Percentiles rank a stretch among this genome's conserved stretches.
Evolutionary conservation across 2,113 vertebrate genomes (phyloP).

Genomic region (Etia nguti): DNA sequence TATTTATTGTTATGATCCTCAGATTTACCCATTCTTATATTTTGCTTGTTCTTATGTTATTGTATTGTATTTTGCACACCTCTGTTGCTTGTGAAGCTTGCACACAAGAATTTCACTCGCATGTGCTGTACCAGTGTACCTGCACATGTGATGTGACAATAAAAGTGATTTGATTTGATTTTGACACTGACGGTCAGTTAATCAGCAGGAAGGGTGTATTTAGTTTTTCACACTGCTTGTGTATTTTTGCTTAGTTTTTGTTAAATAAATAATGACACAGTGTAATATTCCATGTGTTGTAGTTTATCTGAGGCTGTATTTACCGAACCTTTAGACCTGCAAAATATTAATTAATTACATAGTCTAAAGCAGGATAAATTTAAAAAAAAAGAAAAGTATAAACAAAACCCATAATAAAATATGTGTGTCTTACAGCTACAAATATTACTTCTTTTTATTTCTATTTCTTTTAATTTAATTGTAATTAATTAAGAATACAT

Average conservation of each 20-base stretch:
- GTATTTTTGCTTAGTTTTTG: background rate
- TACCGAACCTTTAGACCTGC: background rate
- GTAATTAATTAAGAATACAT: background rate
- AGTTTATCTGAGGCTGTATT: background rate
- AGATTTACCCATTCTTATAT: too few relatives aligned
- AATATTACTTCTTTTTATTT: background rate
- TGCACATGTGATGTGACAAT: too few relatives aligned
- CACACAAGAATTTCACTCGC: too few relatives aligned
- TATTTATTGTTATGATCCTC: too few relatives aligned
- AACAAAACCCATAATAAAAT: background rate
- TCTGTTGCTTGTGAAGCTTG: too few relatives aligned
- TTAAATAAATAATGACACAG: background rate
- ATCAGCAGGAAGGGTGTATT: background rate
- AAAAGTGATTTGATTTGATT: too few relatives aligned
- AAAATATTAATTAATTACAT: background rate
- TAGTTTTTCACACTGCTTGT: background rate
- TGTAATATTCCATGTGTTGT: background rate
- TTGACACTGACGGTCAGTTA: background rate
- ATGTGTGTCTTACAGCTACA: background rate
- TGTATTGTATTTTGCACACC: too few relatives aligned
- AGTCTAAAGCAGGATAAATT: background rate
- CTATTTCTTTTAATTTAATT: background rate
- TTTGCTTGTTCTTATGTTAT: too few relatives aligned
- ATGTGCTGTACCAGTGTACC: too few relatives aligned
- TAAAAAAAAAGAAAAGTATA: background rate